These are phyloP conservation scores for Batillaria attramentaria DNA, from an alignment of 1,140 invertebrate genomes.

Conservation along the genomic window DNA sequence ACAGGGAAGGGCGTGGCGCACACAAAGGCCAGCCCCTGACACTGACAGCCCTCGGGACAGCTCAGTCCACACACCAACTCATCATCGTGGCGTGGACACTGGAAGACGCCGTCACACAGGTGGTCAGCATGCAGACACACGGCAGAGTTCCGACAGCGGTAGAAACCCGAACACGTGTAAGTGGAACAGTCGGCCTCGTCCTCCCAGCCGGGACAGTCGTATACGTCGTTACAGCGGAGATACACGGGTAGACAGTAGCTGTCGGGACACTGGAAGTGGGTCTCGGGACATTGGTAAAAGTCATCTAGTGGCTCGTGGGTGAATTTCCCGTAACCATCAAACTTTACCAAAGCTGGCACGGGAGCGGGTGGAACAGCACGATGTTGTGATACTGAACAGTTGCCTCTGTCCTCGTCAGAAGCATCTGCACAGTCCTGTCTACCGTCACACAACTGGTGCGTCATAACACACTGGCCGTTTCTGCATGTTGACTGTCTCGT, in stretches of 20 bases:
- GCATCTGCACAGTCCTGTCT: too few species aligned
- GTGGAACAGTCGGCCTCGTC: constrained; percentile 6
- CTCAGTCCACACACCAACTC: constrained; percentile 25
- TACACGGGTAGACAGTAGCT: constrained; percentile 13
- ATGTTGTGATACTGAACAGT: too few species aligned
- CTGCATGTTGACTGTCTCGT: too few species aligned
- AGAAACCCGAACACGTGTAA: constrained; percentile 31
- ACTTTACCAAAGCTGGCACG: too few species aligned
- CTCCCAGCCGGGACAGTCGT: constrained; percentile 12
- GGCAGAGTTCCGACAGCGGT: constrained; percentile 16
- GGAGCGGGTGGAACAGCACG: too few species aligned
- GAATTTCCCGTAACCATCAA: too few species aligned
- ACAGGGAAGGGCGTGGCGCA: neutral
- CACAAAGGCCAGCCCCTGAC: constrained; percentile 10
- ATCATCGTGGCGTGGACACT: constrained; percentile 39
- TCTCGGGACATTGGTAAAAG: constrained; percentile 26
- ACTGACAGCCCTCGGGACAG: constrained; percentile 45
- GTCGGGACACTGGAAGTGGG: constrained; percentile 16
- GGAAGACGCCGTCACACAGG: constrained; percentile 21
- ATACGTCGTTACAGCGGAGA: constrained; percentile 22
- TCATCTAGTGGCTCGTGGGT: too few species aligned
- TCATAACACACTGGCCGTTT: too few species aligned
- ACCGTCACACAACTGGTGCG: too few species aligned
- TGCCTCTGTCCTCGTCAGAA: too few species aligned
- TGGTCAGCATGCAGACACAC: constrained; percentile 30